phyloP scores from a whole-genome alignment of 2,113 vertebrate genomes.

The Carollia perspicillata region DNA sequence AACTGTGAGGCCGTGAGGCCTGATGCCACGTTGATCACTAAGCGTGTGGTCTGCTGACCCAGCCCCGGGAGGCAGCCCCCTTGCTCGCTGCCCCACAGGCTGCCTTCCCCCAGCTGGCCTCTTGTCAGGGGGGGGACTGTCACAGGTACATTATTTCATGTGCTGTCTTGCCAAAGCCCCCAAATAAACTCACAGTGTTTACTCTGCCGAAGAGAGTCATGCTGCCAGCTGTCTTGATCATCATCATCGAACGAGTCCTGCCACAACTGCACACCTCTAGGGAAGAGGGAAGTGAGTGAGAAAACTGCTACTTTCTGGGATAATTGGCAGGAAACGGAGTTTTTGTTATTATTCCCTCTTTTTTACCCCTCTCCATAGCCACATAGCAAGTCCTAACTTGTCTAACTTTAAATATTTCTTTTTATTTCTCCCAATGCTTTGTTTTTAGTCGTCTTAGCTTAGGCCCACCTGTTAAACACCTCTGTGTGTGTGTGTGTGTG shows the following conservation, averaged over 20 bases:
- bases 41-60: not conserved
- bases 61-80: not conserved
- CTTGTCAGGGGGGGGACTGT: not conserved
- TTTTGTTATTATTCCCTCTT: not conserved
- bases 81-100: too few species aligned
- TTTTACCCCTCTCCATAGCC: not conserved
- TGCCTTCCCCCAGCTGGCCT: not conserved
- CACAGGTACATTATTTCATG: not conserved
- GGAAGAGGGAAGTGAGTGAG: not conserved
- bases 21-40: not conserved
- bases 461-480: not conserved
- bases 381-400: not conserved
- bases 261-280: not conserved
- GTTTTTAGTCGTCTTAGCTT: not conserved
- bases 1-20: not conserved
- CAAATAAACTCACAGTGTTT: not conserved
- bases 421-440: not conserved
- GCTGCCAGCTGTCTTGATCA: not conserved
- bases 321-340: not conserved
- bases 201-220: not conserved
- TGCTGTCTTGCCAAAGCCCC: not conserved
- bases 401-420: not conserved
- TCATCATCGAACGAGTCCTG: not conserved
- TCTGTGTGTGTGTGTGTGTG: too few species aligned
- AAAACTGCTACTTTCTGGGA: not conserved